Evolutionary conservation across 2,888 invertebrate genomes (phyloP), one percentile per base, ranked within the genome.

Genomic region (Bimastos eiseni): DNA sequence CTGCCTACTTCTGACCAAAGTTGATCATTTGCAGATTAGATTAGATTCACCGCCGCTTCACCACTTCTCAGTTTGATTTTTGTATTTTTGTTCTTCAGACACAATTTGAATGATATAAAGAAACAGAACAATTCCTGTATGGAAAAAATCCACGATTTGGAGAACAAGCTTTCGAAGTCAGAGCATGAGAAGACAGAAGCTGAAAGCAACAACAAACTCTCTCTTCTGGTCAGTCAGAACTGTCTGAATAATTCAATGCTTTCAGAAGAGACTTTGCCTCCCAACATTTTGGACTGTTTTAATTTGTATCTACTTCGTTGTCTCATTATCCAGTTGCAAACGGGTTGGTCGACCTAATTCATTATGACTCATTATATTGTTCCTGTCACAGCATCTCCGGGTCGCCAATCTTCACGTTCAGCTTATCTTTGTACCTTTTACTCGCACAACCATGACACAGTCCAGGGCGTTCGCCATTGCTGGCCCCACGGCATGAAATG

Each of bases 81-180:
- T 88, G n/a, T 88, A 6, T 5, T 5, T 38, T 38, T 38, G 36
- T 4, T 33, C 33, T 37, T 33, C 86, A 90, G 90, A 86, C 91
- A 91, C 90, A 93, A 92, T 13, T 92, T 93, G 90, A 94, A 94
- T 92, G 95, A 95, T 55, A 93, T 94, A 49, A 95, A 95, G 94
- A 95, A 95, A 92, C 95, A 95, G 94, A 95, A 95, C 92, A 94
- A 94, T 91, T 92, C 91, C 21, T 92, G 95, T 91, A 91, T 94
- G 92, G 95, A 95, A 92, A 93, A 94, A 83, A 93, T 94, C 33
- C 95, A 95, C 93, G 92, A 92, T 30, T 91, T 95, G 91, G 95
- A 95, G 93, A 93, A 93, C 91, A 95, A 95, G 49, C 91, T 94
- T 38, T 93, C 93, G 41, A 95, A 95, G 90, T 93, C 92, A 44